Base-by-base conservation (phyloP, 2,797 vertebrate species). In the Tenualosa ilisha region DNA sequence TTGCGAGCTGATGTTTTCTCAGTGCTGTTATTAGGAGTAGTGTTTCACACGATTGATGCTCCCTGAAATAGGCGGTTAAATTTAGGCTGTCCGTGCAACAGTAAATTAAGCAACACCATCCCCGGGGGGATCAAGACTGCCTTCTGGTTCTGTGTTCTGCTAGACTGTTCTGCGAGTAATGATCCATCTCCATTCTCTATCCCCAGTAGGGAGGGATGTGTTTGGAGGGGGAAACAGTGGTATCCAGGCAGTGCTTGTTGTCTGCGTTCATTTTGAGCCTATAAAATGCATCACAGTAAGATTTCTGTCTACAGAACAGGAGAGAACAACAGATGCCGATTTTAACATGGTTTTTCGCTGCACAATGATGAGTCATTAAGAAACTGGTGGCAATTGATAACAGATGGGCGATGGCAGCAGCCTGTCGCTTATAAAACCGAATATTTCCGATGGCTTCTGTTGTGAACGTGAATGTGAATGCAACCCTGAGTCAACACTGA, bases 41-140 rank as follows among this genome's bases (percentile, higher is more conserved):
- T 89, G 91, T 94, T 94, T 93, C 92, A 92, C 86, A 86, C 86
- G 89, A 89, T 83, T 82, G 87, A 88, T 83, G 85, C 84, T 89
- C 88, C 89, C 90, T 92, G 90, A 92, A 94, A 94, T 92, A 93
- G 92, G 88, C 50, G 79, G 89, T 90, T 93, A 93, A 90, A 92
- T 94, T 94, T 94, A 94, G 91, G 83, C 85, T 88, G 90, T 92
- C 90, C 88, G 86, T 89, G 88, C 88, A 84, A 84, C 86, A 92
- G 92, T 93, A 91, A 93, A 92, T 92, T 91, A 91, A 92, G 91
- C 86, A 82, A 87, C 82, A 46, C 40, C 50, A 85, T 91, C 82
- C 54, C 51, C 68, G 8, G 68, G 68, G 68, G 13, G 72, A 15
- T 7, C 68, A 17, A 79, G 72, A 17, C 37, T 79, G 72, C 72